Evolutionary conservation across 2,888 invertebrate species (phyloP), one percentile per base, ranked within the genome.

Genomic region (Cephus pulcher): DNA sequence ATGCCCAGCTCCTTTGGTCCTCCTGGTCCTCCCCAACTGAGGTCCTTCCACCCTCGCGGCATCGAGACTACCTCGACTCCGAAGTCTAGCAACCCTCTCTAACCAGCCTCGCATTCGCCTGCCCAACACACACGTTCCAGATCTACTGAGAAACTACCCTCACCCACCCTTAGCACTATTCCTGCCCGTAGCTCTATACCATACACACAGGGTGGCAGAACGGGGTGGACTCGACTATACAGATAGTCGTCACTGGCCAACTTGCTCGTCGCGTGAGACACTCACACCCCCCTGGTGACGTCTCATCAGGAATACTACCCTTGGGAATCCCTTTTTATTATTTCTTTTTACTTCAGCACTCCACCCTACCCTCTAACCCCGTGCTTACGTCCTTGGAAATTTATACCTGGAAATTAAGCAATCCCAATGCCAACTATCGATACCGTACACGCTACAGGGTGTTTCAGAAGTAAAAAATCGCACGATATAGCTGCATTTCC

Each of bases 21-120:
- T 71, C 71, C 71, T 32, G 34, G 71, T 71, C 71, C 71, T 71
- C 71, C 33, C 34, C 71, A 23, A 30, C 71, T 3, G 33, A 30
- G 11, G 33, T 83, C 82, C 81, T 82, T 83, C 82, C 81, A 76
- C 79, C 68, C 81, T 80, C 76, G 73, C 74, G 71, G 40, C 74
- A 69, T 74, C 77, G 37, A 40, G 40, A 56, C 76, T 23, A 56
- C 75, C 75, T 73, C 74, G 73, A 79, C 80, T 75, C 76, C 77
- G 78, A 80, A 75, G 76, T 77, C 74, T 74, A 74, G 32, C 74
- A 74, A 35, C 74, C 34, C 74, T 34, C 34, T 79, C 79, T 78
- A 68, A 78, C 75, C 75, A 40, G 69, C 75, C 75, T 77, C 75
- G 34, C 75, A 35, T 37, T 37, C 74, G 70, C 69, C 35, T 78